phyloP scores from a whole-genome alignment of 2,797 vertebrate genomes.

The Thunnus albacares region DNA sequence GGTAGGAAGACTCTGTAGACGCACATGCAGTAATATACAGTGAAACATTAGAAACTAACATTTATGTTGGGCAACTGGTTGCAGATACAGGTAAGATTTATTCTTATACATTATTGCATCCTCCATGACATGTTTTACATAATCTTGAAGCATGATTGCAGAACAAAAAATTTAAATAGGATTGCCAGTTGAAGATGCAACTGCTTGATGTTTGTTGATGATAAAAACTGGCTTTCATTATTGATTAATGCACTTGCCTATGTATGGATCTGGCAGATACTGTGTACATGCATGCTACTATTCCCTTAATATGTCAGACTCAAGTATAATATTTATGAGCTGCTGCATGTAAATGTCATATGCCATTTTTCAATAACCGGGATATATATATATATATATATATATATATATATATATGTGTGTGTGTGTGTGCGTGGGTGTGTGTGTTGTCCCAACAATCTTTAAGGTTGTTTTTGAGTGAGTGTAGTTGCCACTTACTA shows the following conservation, averaged over 20 bases:
- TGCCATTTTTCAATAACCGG: conserved; percentile 34
- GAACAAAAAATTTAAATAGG: conserved; percentile 8
- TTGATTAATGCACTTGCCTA: conserved; percentile 42
- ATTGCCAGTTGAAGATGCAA: conserved; percentile 1
- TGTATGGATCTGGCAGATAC: conserved; percentile 17
- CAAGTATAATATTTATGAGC: conserved; percentile 54
- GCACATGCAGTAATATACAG: not conserved
- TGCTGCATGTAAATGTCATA: conserved; percentile 54
- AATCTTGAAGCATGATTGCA: conserved; percentile 10
- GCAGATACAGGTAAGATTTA: not conserved
- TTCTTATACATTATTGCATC: not conserved
- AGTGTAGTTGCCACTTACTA: conserved; percentile 15
- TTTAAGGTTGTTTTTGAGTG: conserved; percentile 15
- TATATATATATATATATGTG: too few relatives aligned
- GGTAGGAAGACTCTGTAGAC: not conserved
- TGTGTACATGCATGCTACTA: conserved; percentile 28
- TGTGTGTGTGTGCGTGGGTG: too few relatives aligned
- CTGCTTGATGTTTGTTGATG: conserved; percentile 16
- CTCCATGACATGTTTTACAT: conserved; percentile 6
- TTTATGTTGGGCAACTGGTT: not conserved
- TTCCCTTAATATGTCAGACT: conserved; percentile 45
- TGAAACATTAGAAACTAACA: not conserved
- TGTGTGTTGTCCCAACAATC: too few relatives aligned
- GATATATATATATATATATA: not conserved
- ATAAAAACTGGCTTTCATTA: conserved; percentile 18